Evolutionary conservation across 2,888 invertebrate species (phyloP), one percentile per base, ranked within the genome.

Genomic region (Phaonia tiefii): DNA sequence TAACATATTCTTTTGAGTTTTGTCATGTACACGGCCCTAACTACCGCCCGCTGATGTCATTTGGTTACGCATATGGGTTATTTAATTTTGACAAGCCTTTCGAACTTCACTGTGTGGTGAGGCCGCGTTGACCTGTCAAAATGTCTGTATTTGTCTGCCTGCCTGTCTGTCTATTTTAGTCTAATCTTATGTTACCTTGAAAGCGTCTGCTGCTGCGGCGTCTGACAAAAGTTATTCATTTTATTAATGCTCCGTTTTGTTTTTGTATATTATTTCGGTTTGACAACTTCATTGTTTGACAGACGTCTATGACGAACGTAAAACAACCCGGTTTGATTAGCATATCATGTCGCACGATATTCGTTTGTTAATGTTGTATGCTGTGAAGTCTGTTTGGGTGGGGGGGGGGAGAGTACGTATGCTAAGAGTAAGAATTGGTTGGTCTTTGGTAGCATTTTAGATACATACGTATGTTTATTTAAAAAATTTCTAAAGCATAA

Each of bases 81-180:
- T 51, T 20, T 13, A 26, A 20, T 74, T 75, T 73, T 49, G 49
- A 73, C 76, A 76, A 70, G 44, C 80, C 37, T 51, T 80, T 77
- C 71, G 80, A 80, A 80, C 77, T 80, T 80, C 70, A n/a, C 37
- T 31, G 31, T 46, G 37, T 42, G 26, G 39, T 10, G 15, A 1
- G 51, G 22, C 51, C 11, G 17, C 20, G 13, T 63, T 13, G 11
- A 13, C n/a, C 22, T 22, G 54, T 22, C 54, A 54, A 58, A 4
- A 1, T 58, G 26, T 31, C 39, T 42, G 39, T 39, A 26, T 26
- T 1, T 13, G 25, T 7, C 56, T 26, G 25, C 10, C 25, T 26
- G 56, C 17, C 49, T 56, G 25, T 56, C 17, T 56, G 56, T 13
- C 17, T 63, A 11, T 1, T 3, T 7, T 51, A 8, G 44, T 2